Percentiles rank a stretch among this genome's conserved stretches.
phyloP scores from a whole-genome alignment of 92 coral and sea anemone genomes.

The Isaurus tuberculatus region DNA sequence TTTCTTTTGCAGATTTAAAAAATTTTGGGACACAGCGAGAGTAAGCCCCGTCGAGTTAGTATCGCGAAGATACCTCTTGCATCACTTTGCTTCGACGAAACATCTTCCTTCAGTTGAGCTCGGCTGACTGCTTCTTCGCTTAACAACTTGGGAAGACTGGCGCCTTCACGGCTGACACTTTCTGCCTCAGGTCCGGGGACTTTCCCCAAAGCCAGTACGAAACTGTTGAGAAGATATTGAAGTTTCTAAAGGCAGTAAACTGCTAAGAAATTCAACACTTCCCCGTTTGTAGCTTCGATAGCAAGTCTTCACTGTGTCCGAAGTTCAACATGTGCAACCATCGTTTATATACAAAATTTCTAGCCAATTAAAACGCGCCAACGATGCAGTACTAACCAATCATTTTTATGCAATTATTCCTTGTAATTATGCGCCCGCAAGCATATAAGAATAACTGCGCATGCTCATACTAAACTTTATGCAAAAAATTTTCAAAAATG shows the following conservation, averaged over 20 bases:
- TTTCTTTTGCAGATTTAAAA: conserved; percentile 95
- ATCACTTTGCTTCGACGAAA: conserved; percentile 99
- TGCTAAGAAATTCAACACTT: conserved; percentile 31
- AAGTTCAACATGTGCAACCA: conserved; percentile 7
- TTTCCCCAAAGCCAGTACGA: conserved; percentile 99
- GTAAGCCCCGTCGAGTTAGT: conserved; percentile 99
- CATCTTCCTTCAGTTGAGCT: conserved; percentile 81
- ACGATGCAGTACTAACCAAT: conserved; percentile 38
- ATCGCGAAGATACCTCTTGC: conserved; percentile 77
- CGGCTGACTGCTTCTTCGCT: conserved; percentile 88
- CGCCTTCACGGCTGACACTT: conserved; percentile 93
- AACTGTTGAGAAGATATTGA: conserved; percentile 81
- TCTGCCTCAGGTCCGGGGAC: conserved; percentile 99
- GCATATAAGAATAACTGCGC: too few species aligned
- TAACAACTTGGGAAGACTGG: conserved; percentile 76
- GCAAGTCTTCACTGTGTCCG: conserved; percentile 99
- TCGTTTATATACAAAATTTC: conserved; percentile 9
- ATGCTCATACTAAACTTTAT: too few species aligned
- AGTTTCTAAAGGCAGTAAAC: conserved; percentile 44
- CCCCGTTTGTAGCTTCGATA: conserved; percentile 96
- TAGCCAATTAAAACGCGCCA: conserved; percentile 51
- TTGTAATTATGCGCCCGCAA: neutral
- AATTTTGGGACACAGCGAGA: conserved; percentile 99
- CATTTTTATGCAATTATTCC: conserved; percentile 2
- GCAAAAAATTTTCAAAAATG: too few species aligned